A percentile compares a stretch with the other conserved stretches of the same genome.
Conservation (phyloP, 2,888 invertebrate species). For the Tetropium fuscum region DNA sequence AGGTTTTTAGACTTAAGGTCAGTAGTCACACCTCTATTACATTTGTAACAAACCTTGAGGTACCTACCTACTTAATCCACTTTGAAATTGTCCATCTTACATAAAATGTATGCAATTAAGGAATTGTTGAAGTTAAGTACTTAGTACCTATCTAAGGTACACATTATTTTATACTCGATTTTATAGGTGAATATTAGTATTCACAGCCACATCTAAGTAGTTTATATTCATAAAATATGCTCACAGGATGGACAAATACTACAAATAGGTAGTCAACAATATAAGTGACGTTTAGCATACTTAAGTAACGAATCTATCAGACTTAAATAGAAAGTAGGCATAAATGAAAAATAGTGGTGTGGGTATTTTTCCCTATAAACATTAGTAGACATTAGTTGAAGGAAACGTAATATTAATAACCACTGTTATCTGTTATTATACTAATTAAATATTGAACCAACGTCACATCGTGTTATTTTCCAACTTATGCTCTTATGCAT, state of each 20-base stretch:
- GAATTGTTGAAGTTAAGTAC: too few species aligned
- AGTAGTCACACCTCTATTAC: too few species aligned
- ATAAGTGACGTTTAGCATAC: constrained; percentile 8
- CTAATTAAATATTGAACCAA: not conserved
- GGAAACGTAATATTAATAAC: not conserved
- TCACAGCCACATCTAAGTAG: not conserved
- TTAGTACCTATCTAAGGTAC: not conserved
- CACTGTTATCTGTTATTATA: not conserved
- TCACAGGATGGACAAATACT: not conserved
- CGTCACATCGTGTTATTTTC: too few species aligned
- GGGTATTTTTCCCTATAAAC: not conserved
- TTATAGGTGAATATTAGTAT: constrained; percentile 7
- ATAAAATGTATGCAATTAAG: too few species aligned
- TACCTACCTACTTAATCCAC: too few species aligned
- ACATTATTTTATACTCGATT: not conserved
- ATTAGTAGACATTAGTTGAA: not conserved
- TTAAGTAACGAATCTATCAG: not conserved
- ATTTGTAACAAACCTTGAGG: too few species aligned
- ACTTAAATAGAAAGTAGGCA: not conserved
- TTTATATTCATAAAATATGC: constrained; percentile 3
- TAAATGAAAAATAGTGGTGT: not conserved
- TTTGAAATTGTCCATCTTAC: too few species aligned
- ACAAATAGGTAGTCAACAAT: not conserved
- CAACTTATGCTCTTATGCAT: too few species aligned
- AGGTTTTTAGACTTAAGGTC: too few species aligned